Conservation (phyloP, 2,113 vertebrate genomes). For the Entomyzon cyanotis region DNA sequence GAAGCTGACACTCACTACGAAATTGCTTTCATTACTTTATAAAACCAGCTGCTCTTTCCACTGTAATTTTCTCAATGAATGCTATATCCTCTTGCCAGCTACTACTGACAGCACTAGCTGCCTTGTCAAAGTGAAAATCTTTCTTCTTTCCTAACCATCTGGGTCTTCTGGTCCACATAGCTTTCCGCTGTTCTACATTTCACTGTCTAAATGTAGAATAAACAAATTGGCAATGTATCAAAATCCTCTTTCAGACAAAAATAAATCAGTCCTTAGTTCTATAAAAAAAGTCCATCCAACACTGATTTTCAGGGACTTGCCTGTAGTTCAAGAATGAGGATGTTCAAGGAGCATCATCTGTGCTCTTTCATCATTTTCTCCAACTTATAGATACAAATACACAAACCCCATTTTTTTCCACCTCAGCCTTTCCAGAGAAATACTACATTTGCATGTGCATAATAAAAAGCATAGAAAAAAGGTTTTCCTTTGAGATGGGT, state of each 20-base stretch:
- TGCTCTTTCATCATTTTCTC: not conserved
- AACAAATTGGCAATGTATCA: not conserved
- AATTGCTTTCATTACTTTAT: not conserved
- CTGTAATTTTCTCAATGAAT: not conserved
- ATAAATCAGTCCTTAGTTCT: not conserved
- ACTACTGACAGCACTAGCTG: not conserved
- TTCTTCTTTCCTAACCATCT: not conserved
- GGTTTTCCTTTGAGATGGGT: not conserved
- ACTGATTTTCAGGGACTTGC: not conserved
- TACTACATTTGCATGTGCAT: not conserved
- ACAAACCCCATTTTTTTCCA: accelerated
- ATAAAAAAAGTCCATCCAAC: not conserved
- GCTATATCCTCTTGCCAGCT: not conserved
- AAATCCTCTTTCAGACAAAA: not conserved
- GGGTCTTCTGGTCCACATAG: not conserved
- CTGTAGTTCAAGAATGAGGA: not conserved
- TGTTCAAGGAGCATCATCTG: not conserved
- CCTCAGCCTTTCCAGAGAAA: not conserved
- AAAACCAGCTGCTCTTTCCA: not conserved
- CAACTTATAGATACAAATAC: not conserved
- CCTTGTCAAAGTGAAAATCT: not conserved
- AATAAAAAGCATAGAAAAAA: not conserved
- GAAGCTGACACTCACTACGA: not conserved
- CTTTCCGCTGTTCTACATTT: not conserved
- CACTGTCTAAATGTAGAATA: not conserved